Conservation (phyloP, 2,888 invertebrate species). For the Mechanitis mazaeus region DNA sequence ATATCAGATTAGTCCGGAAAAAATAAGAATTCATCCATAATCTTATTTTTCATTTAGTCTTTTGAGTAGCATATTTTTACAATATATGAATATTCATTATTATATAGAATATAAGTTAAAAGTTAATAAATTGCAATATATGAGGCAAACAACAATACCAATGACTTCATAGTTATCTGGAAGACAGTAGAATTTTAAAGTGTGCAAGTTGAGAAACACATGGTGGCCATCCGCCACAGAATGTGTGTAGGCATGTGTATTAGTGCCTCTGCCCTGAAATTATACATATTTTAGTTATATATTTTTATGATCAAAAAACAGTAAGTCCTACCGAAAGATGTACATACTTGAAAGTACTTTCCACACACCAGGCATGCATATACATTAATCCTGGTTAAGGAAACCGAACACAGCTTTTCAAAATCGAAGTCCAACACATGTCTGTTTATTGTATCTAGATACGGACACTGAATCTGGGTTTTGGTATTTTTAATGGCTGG, state of each 20-base stretch:
- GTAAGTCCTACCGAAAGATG: slow-evolving; percentile 1
- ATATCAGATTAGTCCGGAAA: not conserved
- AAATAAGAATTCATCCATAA: not conserved
- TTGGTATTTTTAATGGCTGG: slow-evolving; percentile 46
- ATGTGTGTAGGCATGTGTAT: slow-evolving; percentile 99
- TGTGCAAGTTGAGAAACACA: slow-evolving; percentile 97
- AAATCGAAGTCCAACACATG: slow-evolving; percentile 99
- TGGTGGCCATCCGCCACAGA: slow-evolving; percentile 98
- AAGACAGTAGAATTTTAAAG: slow-evolving; percentile 97
- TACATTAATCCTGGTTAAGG: slow-evolving; percentile 98
- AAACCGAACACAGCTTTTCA: slow-evolving; percentile 98
- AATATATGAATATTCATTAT: no score
- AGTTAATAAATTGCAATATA: not conserved
- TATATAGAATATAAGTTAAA: no score
- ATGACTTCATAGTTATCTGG: slow-evolving; percentile 99
- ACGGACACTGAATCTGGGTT: slow-evolving; percentile 87
- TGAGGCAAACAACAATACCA: slow-evolving; percentile 69
- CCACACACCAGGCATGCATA: slow-evolving; percentile 99
- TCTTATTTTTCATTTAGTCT: not conserved
- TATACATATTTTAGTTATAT: slow-evolving; percentile 11
- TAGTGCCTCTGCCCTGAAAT: slow-evolving; percentile 92
- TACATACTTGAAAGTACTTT: slow-evolving; percentile 89
- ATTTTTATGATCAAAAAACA: not conserved
- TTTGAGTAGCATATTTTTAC: no score
- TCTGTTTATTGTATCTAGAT: slow-evolving; percentile 98